Evolutionary conservation across 2,888 invertebrate genomes (phyloP), one percentile per base, ranked within the genome.

Genomic region (Epicampocera succincta): DNA sequence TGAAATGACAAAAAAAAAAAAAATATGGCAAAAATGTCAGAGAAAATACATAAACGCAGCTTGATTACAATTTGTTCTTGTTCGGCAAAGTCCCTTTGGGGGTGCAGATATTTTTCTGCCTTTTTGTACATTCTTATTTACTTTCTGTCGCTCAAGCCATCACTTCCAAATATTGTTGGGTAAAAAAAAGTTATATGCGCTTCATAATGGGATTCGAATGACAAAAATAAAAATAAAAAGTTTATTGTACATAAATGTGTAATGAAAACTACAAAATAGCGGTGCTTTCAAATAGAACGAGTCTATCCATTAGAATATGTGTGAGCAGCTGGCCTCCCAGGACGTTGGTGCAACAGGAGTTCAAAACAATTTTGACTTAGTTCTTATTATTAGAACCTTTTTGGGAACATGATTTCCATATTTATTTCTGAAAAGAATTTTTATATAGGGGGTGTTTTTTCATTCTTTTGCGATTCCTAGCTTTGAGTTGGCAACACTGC

Each of bases 41-140:
- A 50, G n/a, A 60, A 38, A 48, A 58, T 19, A 52, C 15, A 54
- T 42, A 52, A 60, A 50, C 17, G n/a, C 33, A 52, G 56, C 58
- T 72, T 71, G 52, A 65, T 76, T 72, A 72, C 60, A 68, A 19
- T 58, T 54, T 60, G 50, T 52, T 56, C 44, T 68, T 77, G 68
- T 77, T 74, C 12, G 71, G 63, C 60, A 78, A 48, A 60, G 68
- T 78, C 66, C 82, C 74, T 58, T 56, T 66, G 82, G 66, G 52
- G 54, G 56, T 61, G 29, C 33, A 50, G 12, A 21, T 44, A 58
- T 21, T 56, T 29, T 8, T 33, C n/a, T n/a, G n/a, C n/a, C n/a
- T 46, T 75, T 25, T 65, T 68, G 42, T 17, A 21, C 38, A 33
- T 44, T 12, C n/a, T n/a, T n/a, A n/a, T n/a, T 40, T 33, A 2